Evolutionary conservation across 2,888 invertebrate species (phyloP).

Genomic region (Cheilosia urbana): DNA sequence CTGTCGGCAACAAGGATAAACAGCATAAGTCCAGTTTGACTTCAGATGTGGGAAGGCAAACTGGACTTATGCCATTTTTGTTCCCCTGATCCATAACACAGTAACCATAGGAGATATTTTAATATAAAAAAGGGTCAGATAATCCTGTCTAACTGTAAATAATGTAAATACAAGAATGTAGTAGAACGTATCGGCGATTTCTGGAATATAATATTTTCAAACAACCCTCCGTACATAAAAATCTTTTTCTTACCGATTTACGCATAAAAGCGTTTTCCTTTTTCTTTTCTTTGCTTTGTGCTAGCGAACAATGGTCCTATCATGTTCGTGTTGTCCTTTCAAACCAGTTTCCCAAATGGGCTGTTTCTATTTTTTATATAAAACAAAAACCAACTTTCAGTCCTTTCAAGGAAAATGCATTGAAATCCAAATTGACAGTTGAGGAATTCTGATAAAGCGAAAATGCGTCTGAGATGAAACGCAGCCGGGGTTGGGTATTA

Average conservation of each 20-base stretch:
- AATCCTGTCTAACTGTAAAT: no score
- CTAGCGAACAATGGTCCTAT: conserved; percentile 8
- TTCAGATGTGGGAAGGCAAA: no score
- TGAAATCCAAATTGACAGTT: conserved; percentile 37
- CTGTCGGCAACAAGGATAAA: no score
- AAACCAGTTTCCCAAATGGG: conserved; percentile 42
- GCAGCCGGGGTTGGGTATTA: background rate
- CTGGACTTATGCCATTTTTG: no score
- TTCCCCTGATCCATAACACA: no score
- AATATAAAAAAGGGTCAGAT: no score
- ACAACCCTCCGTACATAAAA: background rate
- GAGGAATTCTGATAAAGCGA: conserved; percentile 21
- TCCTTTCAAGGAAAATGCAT: conserved; percentile 16
- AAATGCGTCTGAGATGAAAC: conserved; percentile 28
- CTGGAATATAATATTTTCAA: background rate
- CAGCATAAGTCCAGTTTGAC: no score
- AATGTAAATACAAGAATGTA: no score
- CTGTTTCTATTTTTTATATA: conserved; percentile 4
- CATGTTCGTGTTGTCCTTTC: conserved; percentile 30
- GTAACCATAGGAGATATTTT: no score
- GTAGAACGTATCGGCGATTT: no score
- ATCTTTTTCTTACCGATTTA: background rate
- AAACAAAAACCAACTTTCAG: conserved; percentile 2
- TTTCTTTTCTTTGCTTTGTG: conserved; percentile 9
- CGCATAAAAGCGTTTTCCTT: background rate